Conservation (phyloP, 2,797 vertebrate species). For the Danio choprae region DNA sequence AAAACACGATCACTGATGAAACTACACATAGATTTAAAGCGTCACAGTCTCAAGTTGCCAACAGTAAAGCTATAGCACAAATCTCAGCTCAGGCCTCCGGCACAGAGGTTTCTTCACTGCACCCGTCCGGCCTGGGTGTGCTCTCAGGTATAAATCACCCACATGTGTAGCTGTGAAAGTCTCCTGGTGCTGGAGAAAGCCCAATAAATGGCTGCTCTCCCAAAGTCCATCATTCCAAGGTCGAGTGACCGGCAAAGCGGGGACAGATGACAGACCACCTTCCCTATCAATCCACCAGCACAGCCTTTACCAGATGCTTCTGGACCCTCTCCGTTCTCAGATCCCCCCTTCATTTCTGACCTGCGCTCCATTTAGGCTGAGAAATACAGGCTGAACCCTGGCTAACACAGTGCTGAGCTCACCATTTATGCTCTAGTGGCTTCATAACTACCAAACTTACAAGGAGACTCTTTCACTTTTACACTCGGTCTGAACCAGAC, state of each 20-base stretch:
- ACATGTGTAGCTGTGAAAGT: slow-evolving; percentile 67
- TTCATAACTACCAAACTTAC: slow-evolving; percentile 49
- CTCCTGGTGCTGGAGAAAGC: slow-evolving; percentile 25
- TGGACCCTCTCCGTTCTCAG: slow-evolving; percentile 50
- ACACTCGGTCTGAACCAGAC: slow-evolving; percentile 14
- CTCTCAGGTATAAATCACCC: slow-evolving; percentile 74
- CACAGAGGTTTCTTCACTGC: slow-evolving; percentile 1
- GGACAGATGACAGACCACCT: slow-evolving; percentile 23
- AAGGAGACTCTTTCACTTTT: slow-evolving; percentile 53
- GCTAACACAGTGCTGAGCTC: slow-evolving; percentile 57
- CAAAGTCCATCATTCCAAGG: slow-evolving; percentile 66
- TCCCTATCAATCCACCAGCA: not conserved
- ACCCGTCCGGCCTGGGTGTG: slow-evolving; percentile 58
- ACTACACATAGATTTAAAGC: slow-evolving; percentile 11
- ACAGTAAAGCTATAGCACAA: not conserved
- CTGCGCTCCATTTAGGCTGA: slow-evolving; percentile 54
- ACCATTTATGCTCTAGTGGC: slow-evolving; percentile 60
- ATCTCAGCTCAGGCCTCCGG: not conserved
- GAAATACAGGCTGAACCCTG: slow-evolving; percentile 41
- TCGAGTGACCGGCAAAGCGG: slow-evolving; percentile 51
- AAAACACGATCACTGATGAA: not conserved
- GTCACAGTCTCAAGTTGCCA: not conserved
- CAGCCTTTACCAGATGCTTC: slow-evolving; percentile 32
- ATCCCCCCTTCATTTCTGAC: slow-evolving; percentile 38
- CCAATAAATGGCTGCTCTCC: slow-evolving; percentile 64